Evolutionary conservation across 1,140 invertebrate genomes (phyloP), one percentile per base, ranked within the genome.

Genomic region (Galleria mellonella): DNA sequence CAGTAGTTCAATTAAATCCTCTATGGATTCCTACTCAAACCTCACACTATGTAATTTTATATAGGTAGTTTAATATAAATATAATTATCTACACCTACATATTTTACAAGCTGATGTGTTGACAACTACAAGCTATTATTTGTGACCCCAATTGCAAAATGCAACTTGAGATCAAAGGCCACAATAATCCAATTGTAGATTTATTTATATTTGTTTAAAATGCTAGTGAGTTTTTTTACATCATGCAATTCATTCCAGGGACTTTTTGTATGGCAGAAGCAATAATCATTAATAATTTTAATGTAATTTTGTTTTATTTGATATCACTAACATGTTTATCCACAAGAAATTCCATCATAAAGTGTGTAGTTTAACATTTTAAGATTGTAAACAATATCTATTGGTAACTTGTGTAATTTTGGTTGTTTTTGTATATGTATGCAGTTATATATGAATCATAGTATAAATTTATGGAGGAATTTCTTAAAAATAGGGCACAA

Each of bases 1-100:
- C 92, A 93, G 84, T 92, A 89, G 86, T 67, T 86, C 73, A 82
- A 82, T 78, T 64, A 42, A 48, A 48, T 67, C 62, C 51, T 51
- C 48, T 59, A 65, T 58, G 56, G 65, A 72, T 73, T 75, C 60
- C 32, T 71, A 74, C 63, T 74, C 68, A 71, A 60, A 83, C 71
- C 72, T 81, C 75, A 77, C 62, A 72, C 57, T 63, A 66, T 75
- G 57, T 73, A 70, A 72, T 71, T 71, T 69, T 65, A 71, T 71
- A 70, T 69, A 76, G 70, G 60, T 82, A 78, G 69, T 64, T 28
- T 68, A 68, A 67, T 59, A 51, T 61, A 43, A 46, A 52, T 39
- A 46, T 17, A 10, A 38, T 7, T 35, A 35, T 14, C 14, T 12
- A 35, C 32, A 35, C 32, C 14, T 35, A 33, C 14, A 35, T 12